phyloP scores from a whole-genome alignment of 1,140 invertebrate species.

The Cydia splendana region DNA sequence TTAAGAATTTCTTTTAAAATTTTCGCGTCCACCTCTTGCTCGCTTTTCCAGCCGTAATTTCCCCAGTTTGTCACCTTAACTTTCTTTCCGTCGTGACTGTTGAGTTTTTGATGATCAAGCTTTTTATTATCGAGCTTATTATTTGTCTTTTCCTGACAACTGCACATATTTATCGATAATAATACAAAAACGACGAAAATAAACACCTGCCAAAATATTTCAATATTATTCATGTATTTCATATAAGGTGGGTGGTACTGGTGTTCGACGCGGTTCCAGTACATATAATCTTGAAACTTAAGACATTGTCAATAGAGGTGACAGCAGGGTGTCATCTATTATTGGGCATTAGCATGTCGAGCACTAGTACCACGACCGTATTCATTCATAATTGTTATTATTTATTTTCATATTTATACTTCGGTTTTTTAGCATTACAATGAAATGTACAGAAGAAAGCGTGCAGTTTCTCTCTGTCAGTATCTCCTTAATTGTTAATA shows the following conservation, averaged over 20 bases:
- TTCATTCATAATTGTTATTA: background rate
- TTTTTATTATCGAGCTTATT: background rate
- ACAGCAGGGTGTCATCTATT: too few species aligned
- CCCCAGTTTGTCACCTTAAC: conserved; percentile 19
- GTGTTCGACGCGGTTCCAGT: too few species aligned
- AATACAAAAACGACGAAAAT: background rate
- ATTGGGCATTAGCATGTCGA: too few species aligned
- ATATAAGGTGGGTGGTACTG: too few species aligned
- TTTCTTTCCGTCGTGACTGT: background rate
- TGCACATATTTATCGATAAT: background rate
- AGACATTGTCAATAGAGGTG: too few species aligned
- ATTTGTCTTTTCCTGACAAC: background rate
- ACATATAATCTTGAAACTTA: too few species aligned
- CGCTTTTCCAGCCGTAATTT: background rate
- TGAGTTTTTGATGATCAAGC: background rate
- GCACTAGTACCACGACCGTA: background rate
- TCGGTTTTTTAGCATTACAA: too few species aligned
- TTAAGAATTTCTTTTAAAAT: conserved; percentile 30
- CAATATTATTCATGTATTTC: background rate
- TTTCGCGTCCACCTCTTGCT: conserved; percentile 18
- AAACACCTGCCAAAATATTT: background rate
- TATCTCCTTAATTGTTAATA: too few species aligned
- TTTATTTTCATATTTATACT: background rate
- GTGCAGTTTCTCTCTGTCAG: too few species aligned
- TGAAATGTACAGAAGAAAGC: too few species aligned